Evolutionary conservation across 2,113 vertebrate species (phyloP), one percentile per base, ranked within the genome.

Genomic region (Psettodes erumei): DNA sequence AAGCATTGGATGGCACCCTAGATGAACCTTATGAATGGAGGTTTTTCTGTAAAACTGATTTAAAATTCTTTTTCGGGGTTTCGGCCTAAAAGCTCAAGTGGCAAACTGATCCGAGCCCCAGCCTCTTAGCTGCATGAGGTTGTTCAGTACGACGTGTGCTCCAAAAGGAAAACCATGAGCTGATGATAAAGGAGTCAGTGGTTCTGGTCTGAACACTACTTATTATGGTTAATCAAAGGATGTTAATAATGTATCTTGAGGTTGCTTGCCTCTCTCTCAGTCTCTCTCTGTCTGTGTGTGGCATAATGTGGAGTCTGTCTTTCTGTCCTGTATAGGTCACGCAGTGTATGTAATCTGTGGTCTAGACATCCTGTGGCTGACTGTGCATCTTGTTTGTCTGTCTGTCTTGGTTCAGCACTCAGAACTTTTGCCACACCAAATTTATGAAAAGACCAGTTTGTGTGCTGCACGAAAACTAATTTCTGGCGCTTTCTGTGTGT

Each of bases 161-260:
- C 71, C 66, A 63, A 62, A 65, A 69, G 60, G 65, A 71, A 82
- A 75, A 76, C 54, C 58, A 69, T 63, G 47, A 19, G 23, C 30
- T 72, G 65, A 83, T 83, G 71, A 79, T 86, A 84, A 84, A 87
- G 75, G n/a, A 73, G 60, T 32, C 72, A 75, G 77, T 75, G 65
- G 81, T 73, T 86, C 68, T 81, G 73, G 81, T 73, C 71, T 71
- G 70, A 73, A 45, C 53, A 74, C 55, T 50, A 76, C 40, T 80
- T 70, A 89, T 84, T 83, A 88, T 73, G 79, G 73, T 83, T 69
- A 81, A 80, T 88, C 77, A 86, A 85, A 85, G 63, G 64, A 82
- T 81, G 27, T 78, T 79, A 54, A 83, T 80, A 71, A 85, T 77
- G 81, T 71, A 61, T 55, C 55, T 70, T 82, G 64, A 64, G 55